Evolutionary conservation across 2,888 invertebrate genomes (phyloP).

Genomic region (Xylota segnis): DNA sequence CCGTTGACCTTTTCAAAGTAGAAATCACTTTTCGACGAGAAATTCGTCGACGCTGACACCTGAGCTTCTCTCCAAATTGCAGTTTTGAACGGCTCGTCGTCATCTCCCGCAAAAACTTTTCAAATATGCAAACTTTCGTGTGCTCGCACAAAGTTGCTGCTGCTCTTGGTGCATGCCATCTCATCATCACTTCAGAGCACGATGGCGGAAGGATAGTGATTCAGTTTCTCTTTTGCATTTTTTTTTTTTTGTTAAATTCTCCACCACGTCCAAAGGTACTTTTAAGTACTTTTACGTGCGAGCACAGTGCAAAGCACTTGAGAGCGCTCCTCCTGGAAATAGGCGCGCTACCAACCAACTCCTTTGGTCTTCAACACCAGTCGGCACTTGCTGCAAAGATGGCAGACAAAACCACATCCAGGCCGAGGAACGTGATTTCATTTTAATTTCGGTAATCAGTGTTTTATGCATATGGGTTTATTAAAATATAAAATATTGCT

Average conservation of each 20-base stretch:
- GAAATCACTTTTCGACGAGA: constrained; percentile 66
- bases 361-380: constrained; percentile 25
- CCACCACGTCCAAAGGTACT: constrained; percentile 47
- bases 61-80: constrained; percentile 35
- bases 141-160: constrained; percentile 30
- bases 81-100: constrained; percentile 39
- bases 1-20: constrained; percentile 58
- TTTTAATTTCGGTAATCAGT: constrained; percentile 72
- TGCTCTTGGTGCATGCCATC: constrained; percentile 23
- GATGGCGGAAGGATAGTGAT: constrained; percentile 55
- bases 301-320: constrained; percentile 53
- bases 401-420: constrained; percentile 67
- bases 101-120: constrained; percentile 58
- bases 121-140: constrained; percentile 70
- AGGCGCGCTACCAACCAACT: constrained; percentile 37
- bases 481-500: constrained; percentile 35
- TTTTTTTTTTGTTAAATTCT: constrained; percentile 41
- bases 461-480: constrained; percentile 56
- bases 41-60: constrained; percentile 31
- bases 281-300: constrained; percentile 53
- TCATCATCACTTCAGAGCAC: constrained; percentile 59
- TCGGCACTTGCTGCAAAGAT: constrained; percentile 40
- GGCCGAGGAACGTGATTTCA: constrained; percentile 59
- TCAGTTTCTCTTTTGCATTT: constrained; percentile 28
- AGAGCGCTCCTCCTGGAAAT: constrained; percentile 52